Base-by-base conservation (phyloP, 2,888 invertebrate species). In the Ephialtes manifestator region DNA sequence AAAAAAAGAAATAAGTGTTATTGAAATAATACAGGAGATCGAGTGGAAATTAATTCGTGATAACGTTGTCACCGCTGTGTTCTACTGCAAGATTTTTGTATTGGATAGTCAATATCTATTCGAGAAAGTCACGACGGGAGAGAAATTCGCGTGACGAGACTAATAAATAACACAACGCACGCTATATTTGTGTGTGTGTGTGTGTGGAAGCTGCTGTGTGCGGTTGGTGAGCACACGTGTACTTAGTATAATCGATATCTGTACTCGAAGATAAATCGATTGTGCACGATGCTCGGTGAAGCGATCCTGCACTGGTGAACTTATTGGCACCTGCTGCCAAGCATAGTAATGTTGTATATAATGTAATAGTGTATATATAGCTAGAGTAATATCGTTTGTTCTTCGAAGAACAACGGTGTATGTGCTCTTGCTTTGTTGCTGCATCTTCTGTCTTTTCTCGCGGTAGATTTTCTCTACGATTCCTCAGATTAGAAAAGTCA, bases 191-290 rank as follows among this genome's bases (percentile, higher is more conserved):
- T 15, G n/a, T 4, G 31, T 35, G 1, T 31, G 13, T 68, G 55
- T 51, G 39, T 67, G 55, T 28, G n/a, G n/a, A 51, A 7, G 31
- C 68, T 63, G 39, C 28, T 4, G 28, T 20, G 18, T 4, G 46
- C 39, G 24, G n/a, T 24, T 39, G 46, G 43, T 65, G 70, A 63
- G 18, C 68, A 28, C 24, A 53, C 70, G 70, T 58, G 68, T 76
- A 81, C 60, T 70, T 51, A 60, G 81, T 76, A 68, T 68, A 81
- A 81, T 76, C 75, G 70, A 81, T 81, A 81, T 60, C 46, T 35
- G 63, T 35, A 39, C 63, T 35, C 35, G 24, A 63, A 35, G 51
- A 76, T 75, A 24, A 76, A 76, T 81, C 75, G 70, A 70, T 81
- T 60, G 75, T 68, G 39, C 53, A 28, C 70, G 58, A 39, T 71